Evolutionary conservation across 2,113 vertebrate genomes (phyloP), one percentile per base, ranked within the genome.

Genomic region (Pygathrix nemaeus): DNA sequence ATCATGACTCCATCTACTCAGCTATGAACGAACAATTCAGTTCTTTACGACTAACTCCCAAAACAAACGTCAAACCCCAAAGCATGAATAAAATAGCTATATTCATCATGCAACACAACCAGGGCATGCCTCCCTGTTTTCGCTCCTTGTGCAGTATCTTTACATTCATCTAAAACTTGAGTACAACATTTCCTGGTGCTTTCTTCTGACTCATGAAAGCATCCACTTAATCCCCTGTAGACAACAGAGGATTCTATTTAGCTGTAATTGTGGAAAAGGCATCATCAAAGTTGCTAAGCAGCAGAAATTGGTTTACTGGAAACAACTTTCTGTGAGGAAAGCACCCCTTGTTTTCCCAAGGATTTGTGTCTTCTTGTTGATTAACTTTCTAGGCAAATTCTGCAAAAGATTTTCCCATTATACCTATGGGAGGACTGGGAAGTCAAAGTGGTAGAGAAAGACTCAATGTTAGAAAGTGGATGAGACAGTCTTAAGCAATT

Each of bases 151-250:
- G 78, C 80, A 82, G 87, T 55, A 14, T 84, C 92, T 64, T 83
- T 35, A 68, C 70, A 55, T 11, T 88, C 40, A 97, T 64, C 27
- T 10, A 6, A 89, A 66, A 59, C 21, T 73, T 81, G 72, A 78
- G 64, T 85, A 92, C 94, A 96, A 97, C 94, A 96, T 97, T 97
- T 93, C 95, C 93, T 88, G 57, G 17, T 79, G 57, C 59, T 92
- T 92, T 96, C 45, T 90, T 96, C 64, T 98, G 97, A 98, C 83
- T 98, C 97, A 97, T 10, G 2, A 76, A 8, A 85, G 35, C n/a
- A 55, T 61, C 35, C 70, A 12, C 70, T 90, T 90, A 96, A 83
- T 94, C 75, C 64, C 55, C 5, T 35, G 57, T 50, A 92, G 91
- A 90, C 80, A 97, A 48, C 18, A 32, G 45, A 92, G 21, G 68